Percentiles rank a stretch among this genome's conserved stretches.
phyloP scores from a whole-genome alignment of 2,113 vertebrate genomes.

The Orthonyx spaldingii region DNA sequence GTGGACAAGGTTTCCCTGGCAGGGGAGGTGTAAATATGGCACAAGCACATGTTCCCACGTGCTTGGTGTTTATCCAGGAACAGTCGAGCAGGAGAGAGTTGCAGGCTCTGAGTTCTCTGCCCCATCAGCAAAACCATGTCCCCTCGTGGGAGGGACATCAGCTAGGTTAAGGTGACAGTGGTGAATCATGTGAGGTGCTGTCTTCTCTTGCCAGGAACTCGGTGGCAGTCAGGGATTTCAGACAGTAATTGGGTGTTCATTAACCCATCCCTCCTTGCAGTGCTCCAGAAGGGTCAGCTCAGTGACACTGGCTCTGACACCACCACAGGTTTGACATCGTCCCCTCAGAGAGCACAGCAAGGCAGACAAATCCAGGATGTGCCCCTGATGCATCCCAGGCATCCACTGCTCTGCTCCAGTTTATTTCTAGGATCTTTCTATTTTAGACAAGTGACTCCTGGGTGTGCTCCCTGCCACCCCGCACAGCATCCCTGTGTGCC shows the following conservation, averaged over 20 bases:
- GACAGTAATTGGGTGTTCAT: not conserved
- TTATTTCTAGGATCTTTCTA: not conserved
- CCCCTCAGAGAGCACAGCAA: not conserved
- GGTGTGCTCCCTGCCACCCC: not conserved
- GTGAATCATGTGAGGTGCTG: not conserved
- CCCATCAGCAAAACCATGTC: rapidly evolving
- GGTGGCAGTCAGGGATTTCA: not conserved
- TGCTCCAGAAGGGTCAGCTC: rapidly evolving
- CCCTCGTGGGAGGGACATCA: rapidly evolving
- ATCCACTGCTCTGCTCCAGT: not conserved
- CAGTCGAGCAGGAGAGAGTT: not conserved
- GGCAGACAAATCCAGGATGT: not conserved
- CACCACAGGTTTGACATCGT: rapidly evolving
- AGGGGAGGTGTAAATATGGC: not conserved
- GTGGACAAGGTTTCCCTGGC: not conserved
- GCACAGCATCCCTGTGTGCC: not conserved
- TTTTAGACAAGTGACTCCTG: not conserved
- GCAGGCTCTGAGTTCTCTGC: not conserved
- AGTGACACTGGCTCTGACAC: rapidly evolving
- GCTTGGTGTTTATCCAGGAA: not conserved
- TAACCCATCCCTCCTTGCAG: not conserved
- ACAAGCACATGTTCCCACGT: not conserved
- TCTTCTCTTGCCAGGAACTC: not conserved
- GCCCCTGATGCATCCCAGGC: not conserved
- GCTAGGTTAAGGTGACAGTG: rapidly evolving